Percentiles rank a stretch among this genome's conserved stretches.
These are phyloP conservation scores for Leptodactylus fallax DNA, from an alignment of 2,797 vertebrate species.

Conservation along the genomic window DNA sequence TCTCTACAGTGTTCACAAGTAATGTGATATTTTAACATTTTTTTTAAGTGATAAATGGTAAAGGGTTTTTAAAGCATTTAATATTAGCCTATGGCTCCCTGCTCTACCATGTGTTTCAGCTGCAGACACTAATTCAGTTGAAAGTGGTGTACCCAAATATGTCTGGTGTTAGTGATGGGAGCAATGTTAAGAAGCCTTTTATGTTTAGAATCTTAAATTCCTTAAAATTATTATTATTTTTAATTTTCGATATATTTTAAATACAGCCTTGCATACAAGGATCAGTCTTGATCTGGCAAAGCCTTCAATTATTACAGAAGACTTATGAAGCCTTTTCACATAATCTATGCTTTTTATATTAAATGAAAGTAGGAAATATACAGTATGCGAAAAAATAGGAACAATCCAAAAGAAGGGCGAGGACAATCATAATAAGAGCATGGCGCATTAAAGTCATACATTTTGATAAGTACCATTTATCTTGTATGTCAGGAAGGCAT, in stretches of 20 bases:
- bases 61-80: too few species aligned
- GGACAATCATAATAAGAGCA: background rate
- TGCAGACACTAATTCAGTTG: too few species aligned
- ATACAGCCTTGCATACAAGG: too few species aligned
- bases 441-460: background rate
- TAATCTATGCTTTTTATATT: background rate
- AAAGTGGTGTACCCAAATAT: too few species aligned
- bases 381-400: background rate
- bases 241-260: background rate
- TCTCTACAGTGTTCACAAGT: too few species aligned
- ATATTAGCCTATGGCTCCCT: too few species aligned
- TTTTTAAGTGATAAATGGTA: too few species aligned
- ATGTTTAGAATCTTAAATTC: background rate
- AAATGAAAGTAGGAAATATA: background rate
- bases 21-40: too few species aligned
- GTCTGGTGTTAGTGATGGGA: too few species aligned
- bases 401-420: background rate
- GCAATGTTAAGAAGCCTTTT: background rate
- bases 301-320: background rate
- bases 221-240: background rate
- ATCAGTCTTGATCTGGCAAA: background rate
- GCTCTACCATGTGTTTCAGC: too few species aligned
- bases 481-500: background rate
- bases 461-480: background rate
- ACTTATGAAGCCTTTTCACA: background rate